These are phyloP conservation scores for Pseudococcus jackbeardsleyi DNA, from an alignment of 2,888 invertebrate genomes.

Conservation along the genomic window DNA sequence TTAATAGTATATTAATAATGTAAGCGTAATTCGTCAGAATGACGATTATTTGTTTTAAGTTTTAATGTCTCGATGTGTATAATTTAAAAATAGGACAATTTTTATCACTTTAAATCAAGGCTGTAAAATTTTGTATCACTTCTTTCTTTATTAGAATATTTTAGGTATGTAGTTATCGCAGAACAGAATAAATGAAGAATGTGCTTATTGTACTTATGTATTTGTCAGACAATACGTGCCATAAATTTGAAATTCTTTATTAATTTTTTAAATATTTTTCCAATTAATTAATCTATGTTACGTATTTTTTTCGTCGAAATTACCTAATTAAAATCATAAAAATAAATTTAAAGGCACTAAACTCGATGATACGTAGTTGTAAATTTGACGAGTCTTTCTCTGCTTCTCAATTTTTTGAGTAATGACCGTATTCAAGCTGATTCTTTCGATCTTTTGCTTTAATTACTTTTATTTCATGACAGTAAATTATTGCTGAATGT, in stretches of 20 bases:
- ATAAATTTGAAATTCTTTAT: slow-evolving; percentile 9
- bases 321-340: too few species aligned
- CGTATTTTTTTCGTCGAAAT: too few species aligned
- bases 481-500: background rate
- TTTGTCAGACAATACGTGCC: slow-evolving; percentile 27
- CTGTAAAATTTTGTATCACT: slow-evolving; percentile 36
- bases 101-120: slow-evolving; percentile 30
- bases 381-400: too few species aligned
- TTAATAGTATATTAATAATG: too few species aligned
- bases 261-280: background rate
- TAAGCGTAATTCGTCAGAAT: too few species aligned
- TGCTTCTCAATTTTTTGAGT: too few species aligned
- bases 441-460: background rate
- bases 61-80: background rate
- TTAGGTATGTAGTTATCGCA: background rate
- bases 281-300: background rate
- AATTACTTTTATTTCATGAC: background rate
- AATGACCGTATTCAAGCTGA: too few species aligned
- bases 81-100: background rate
- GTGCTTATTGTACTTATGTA: background rate
- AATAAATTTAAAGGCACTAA: too few species aligned
- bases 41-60: background rate
- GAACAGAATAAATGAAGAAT: background rate
- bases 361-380: too few species aligned
- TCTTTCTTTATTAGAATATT: background rate